Evolutionary conservation across 2,113 vertebrate genomes (phyloP), one percentile per base, ranked within the genome.

Genomic region (Lophura nycthemera): DNA sequence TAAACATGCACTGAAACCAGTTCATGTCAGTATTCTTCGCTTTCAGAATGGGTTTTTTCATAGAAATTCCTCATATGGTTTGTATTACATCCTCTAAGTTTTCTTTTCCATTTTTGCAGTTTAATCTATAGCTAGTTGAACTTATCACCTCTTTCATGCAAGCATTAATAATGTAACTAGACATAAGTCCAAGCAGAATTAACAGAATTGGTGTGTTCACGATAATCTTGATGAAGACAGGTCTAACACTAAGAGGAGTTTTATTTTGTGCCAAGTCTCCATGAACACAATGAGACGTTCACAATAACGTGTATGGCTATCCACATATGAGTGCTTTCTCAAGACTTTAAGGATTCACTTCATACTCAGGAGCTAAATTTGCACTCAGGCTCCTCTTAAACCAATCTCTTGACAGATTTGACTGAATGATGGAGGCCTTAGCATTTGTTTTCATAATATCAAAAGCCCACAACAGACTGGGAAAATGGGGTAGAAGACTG

Each of bases 121-220:
- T 93, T 90, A 95, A 94, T 90, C 76, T 15, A 20, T 72, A 78
- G 57, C 80, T 78, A 95, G 89, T 84, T 93, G 76, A 94, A 94
- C 88, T 94, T 88, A 90, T 12, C 92, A 78, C 65, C 56, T 92
- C 93, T 96, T 91, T 61, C 78, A 93, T 84, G 57, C 82, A 78
- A 94, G 83, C 66, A 93, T 95, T 95, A 93, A 93, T 90, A 95
- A 82, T 59, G 59, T 82, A 96, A 86, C n/a, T 11, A 88, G 91
- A 90, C 25, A 54, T 75, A 88, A 94, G 16, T 78, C 61, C 79
- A 84, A 82, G 61, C 3, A 94, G 71, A 82, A 95, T 75, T 78
- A 96, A 94, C 36, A 92, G 61, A 91, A 93, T 93, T 93, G 84
- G 57, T 79, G 82, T 20, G 11, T 79, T 91, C 29, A 4, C 84